Base-by-base conservation (phyloP, 2,113 vertebrate genomes). In the Proteles cristata region DNA sequence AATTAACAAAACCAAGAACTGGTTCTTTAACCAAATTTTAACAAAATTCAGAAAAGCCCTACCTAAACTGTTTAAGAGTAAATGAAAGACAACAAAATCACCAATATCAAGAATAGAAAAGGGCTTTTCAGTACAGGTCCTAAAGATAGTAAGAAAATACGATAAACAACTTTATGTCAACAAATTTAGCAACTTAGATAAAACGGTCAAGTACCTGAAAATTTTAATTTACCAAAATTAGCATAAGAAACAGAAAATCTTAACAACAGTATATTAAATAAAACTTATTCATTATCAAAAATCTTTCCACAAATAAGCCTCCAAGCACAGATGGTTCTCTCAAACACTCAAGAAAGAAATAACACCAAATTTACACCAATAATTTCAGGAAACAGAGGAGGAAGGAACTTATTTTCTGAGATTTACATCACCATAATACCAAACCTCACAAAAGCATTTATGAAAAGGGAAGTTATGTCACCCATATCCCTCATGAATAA, bases 1-100 rank as follows among this genome's bases (percentile, higher is more conserved):
- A 80, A 68, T 84, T 89, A 88, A 85, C 58, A 90, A 80, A 97
- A 17, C 26, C 81, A 90, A 90, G 39, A 93, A 17, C 23, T 82
- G 15, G 15, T 83, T 63, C 61, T 87, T 94, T 50, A 63, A 88
- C n/a, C 39, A 39, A 89, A 90, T 26, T 43, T 66, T n/a, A 90
- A 73, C 31, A 77, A 77, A 93, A 79, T 16, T 48, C 28, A 68
- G 55, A 90, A 90, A 85, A 73, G 14, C 5, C 15, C 63, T 69
- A 65, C 5, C 80, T 66, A 58, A 53, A 55, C 7, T 69, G 21
- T 68, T 90, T n/a, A 87, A 90, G 31, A 92, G 53, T 43, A 76
- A 81, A 68, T 80, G 21, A 73, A 39, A 80, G 31, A 88, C 6
- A 92, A 82, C 15, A 88, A 93, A 87, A 26, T 63, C 39, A 93